Base-by-base conservation (phyloP, 2,113 vertebrate genomes). In the Sitta europaea region DNA sequence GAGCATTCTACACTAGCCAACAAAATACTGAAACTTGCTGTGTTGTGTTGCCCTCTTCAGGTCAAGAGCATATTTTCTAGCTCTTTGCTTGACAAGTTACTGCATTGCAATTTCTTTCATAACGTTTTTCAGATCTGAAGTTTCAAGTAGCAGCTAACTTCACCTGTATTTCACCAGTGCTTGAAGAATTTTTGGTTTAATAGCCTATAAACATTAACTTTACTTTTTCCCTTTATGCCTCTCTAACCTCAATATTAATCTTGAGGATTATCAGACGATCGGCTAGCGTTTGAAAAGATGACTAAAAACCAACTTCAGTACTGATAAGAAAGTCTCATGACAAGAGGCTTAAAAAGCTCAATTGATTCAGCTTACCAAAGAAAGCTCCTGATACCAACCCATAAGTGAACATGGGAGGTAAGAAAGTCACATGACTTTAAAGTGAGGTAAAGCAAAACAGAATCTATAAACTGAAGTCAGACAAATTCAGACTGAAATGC, bases 41-140 rank as follows among this genome's bases (percentile, higher is more conserved):
- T 90, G 85, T 50, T 96, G 47, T 71, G 90, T 80, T 93, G 96
- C 96, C 96, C 96, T 95, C 96, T 97, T 96, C 94, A 92, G 96
- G 94, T 50, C 3, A 0, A 36, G n/a, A 54, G n/a, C 27, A 58
- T 27, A 61, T 53, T 59, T 86, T 59, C 45, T 35, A 63, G 18
- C 17, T 79, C 25, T 81, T 53, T 68, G 25, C 63, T 65, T 48
- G 29, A 66, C 0, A 0, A 76, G n/a, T 27, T 33, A 65, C 5
- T 47, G 23, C 47, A 21, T 17, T 73, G 53, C 12, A 59, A 25
- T 14, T 79, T 51, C 43, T 86, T 38, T 25, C 33, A 71, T 5
- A 80, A 58, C 50, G 48, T 31, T 29, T 24, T 76, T 47, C 68
- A 83, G 7, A 80, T 42, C 24, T 73, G 12, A 75, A 83, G 55